Base-by-base conservation (phyloP, 2,888 invertebrate species). In the Bedellia somnulentella region DNA sequence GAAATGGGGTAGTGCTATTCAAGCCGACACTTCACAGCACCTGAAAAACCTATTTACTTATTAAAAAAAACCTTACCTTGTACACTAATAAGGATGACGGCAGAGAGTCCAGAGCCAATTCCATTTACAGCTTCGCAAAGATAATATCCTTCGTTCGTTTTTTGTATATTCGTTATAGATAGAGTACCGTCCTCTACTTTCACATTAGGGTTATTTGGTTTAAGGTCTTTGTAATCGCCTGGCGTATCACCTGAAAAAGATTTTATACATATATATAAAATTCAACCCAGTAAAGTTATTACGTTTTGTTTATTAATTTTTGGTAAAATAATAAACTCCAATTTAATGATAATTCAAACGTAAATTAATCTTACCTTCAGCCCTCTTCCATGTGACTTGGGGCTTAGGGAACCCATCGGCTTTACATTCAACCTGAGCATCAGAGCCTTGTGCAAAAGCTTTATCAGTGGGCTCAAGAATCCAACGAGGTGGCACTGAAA, bases 41-140 rank as follows among this genome's bases (percentile, higher is more conserved):
- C n/a, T n/a, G n/a, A n/a, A n/a, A n/a, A n/a, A n/a, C n/a, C n/a
- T n/a, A n/a, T n/a, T n/a, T n/a, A n/a, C n/a, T n/a, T n/a, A n/a
- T n/a, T n/a, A n/a, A n/a, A n/a, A n/a, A n/a, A n/a, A 29, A 30
- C 40, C 47, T 48, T 75, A 93, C 93, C 90, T 80, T 95, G 94
- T 23, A 96, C 95, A 44, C 90, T 93, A 41, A 97, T 89, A 45
- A 90, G 82, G 45, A 95, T 91, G 13, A 96, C 93, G 43, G 95
- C 95, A 31, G 95, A 96, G 17, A 96, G 78, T 49, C 93, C 95
- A 37, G 93, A 90, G 37, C 95, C 95, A 46, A 97, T 94, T 46
- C 94, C 93, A 64, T 97, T 97, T 27, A 92, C 92, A 35, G 95
- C 94, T 71, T 96, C 94, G 57, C 97, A 97, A 24, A 96, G 78